phyloP scores from a whole-genome alignment of 2,797 vertebrate species.

The Capromys pilorides region DNA sequence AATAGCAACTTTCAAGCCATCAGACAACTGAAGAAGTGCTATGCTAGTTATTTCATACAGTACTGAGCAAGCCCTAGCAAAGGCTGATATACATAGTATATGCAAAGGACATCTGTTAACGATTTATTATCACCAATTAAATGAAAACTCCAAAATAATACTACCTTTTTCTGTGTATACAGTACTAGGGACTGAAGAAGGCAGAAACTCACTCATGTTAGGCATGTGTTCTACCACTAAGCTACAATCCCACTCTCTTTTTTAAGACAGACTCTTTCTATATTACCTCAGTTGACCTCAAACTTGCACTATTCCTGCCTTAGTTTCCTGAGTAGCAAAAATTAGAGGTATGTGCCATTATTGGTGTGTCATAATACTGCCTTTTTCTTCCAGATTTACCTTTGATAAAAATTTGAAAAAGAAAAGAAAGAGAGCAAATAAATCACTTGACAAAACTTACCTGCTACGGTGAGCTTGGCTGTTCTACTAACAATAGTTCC shows the following conservation, averaged over 20 bases:
- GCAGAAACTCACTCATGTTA: neutral
- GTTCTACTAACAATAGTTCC: conserved; percentile 96
- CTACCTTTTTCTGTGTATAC: neutral
- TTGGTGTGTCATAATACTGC: neutral
- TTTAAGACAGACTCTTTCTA: neutral
- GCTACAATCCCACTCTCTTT: neutral
- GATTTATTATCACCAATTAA: neutral
- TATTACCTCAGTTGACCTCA: neutral
- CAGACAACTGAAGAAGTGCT: neutral
- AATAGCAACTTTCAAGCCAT: conserved; percentile 9
- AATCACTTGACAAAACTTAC: conserved; percentile 83
- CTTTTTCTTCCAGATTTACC: neutral
- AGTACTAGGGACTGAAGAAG: neutral
- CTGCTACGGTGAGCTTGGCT: conserved; percentile 93
- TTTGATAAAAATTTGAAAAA: conserved; percentile 29
- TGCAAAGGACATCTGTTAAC: neutral
- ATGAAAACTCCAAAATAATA: conserved; percentile 42
- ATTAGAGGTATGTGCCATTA: neutral
- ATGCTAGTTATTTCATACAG: neutral
- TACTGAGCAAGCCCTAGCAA: neutral
- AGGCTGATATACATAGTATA: neutral
- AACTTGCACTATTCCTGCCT: neutral
- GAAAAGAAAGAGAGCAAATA: neutral
- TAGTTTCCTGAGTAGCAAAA: neutral
- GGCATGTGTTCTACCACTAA: neutral